Evolutionary conservation across 2,797 vertebrate genomes (phyloP), one percentile per base, ranked within the genome.

Genomic region (Cynodonichthys magdalenae): DNA sequence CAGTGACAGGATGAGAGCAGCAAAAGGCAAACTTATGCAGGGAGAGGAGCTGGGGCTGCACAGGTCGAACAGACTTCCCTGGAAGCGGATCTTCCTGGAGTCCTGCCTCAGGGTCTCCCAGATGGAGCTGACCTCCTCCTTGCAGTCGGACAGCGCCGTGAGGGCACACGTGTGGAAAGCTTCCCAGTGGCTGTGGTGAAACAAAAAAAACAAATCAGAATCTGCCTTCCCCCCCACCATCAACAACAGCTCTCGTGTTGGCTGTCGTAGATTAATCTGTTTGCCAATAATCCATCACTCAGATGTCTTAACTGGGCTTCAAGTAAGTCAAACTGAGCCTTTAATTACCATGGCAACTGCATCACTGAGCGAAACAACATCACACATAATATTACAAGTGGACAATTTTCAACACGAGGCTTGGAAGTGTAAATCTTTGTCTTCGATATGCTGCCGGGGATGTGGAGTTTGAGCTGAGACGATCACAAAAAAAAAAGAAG

Each of bases 91-190:
- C 89, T 94, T 93, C 75, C 15, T 87, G 72, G 91, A 93, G 78
- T 93, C 91, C 60, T 86, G 92, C 81, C 88, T 90, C 79, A 94
- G 82, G 47, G 75, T 90, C 86, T 95, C 93, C 92, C 93, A 94
- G 86, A 92, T 59, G 2, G 89, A 88, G 17, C 83, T 90, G 59
- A 92, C 92, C 81, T 95, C 93, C 68, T 91, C 81, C 78, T 92
- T 87, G 83, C 93, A 94, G 71, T 92, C 85, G 65, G 92, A 90
- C 77, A 94, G 85, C 0, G 62, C 91, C 0, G 77, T 77, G 75
- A 90, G 89, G 63, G 90, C 90, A 67, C 93, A 95, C 0, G 75
- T 78, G 53, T 95, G 94, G 79, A 94, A 93, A 14, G 92, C 90
- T 76, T 94, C 93, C 94, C 93, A 93, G 68, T 95, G 92, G 87